Base-by-base conservation (phyloP, 2,113 vertebrate genomes). In the Aramus guarauna region DNA sequence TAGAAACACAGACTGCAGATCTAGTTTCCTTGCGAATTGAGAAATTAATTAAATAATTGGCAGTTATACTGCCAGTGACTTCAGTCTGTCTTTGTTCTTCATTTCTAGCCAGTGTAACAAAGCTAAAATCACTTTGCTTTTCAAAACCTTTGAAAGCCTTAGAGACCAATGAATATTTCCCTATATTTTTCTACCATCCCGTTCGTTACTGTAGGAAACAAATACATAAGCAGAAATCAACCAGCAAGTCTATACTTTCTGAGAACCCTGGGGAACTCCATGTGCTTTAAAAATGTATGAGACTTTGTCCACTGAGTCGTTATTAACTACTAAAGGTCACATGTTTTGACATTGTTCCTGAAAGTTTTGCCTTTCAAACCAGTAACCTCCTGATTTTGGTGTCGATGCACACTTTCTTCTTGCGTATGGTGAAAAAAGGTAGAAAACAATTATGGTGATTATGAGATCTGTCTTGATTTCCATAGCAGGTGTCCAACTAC, bases 201-300 rank as follows among this genome's bases (percentile, higher is more conserved):
- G 64, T 96, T 93, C 80, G 13, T 96, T 89, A 78, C 69, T 87
- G 48, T 53, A 53, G 48, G 48, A 94, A 91, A 83, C 79, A 86
- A 78, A 75, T 69, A 39, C 43, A 56, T 90, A 80, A 59, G 76
- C 86, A 88, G 73, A 81, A 69, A 85, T 85, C 30, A 87, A 24
- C 26, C 36, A 18, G 43, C 47, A 67, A 32, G 36, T 67, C 79
- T 91, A 21, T 85, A 43, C 47, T 94, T 88, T 27, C 24, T 34
- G 47, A 43, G 37, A 63, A 36, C 60, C 89, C 69, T 24, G 34
- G 52, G 43, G 77, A 74, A 53, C 60, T 78, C 30, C 9, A 8
- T 12, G 26, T 87, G 69, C 80, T 90, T 92, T 92, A 92, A 94
- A 86, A 95, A 94, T 87, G 62, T 60, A 60, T 88, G 88, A 75